Evolutionary conservation across 2,113 vertebrate genomes (phyloP).

Genomic region (Microcebus lehilahytsara): DNA sequence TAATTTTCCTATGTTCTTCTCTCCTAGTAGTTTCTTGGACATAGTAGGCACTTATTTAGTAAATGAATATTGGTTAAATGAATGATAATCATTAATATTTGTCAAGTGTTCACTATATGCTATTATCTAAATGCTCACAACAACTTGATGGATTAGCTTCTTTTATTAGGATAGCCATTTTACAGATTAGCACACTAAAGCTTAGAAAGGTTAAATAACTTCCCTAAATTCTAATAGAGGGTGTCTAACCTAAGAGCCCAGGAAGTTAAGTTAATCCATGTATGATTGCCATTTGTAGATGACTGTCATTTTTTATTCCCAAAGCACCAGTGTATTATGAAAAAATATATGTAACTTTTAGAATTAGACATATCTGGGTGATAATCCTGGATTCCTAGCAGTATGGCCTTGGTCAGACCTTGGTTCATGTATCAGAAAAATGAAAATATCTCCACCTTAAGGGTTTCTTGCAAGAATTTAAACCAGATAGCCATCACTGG

Average conservation of each 20-base stretch:
- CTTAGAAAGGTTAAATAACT: slow-evolving; percentile 16
- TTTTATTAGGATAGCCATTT: slow-evolving; percentile 1
- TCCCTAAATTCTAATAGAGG: background rate
- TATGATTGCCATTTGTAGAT: background rate
- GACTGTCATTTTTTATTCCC: background rate
- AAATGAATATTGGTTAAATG: background rate
- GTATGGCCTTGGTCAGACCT: background rate
- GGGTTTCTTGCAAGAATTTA: background rate
- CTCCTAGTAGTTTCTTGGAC: background rate
- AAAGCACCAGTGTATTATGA: background rate
- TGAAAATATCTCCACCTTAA: background rate
- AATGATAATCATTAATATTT: background rate
- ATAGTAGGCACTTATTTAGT: background rate
- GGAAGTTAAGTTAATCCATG: background rate
- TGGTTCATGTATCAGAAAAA: background rate
- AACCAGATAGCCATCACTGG: background rate
- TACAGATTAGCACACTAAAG: background rate
- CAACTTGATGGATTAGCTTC: background rate
- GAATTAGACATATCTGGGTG: background rate
- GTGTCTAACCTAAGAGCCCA: background rate
- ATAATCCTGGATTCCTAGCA: background rate
- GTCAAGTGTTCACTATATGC: background rate
- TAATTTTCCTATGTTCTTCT: background rate
- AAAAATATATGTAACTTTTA: background rate
- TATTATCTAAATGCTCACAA: slow-evolving; percentile 9